Percentiles rank a stretch among this genome's conserved stretches.
phyloP scores from a whole-genome alignment of 2,888 invertebrate species.

The Gymnoscelis rufifasciata region DNA sequence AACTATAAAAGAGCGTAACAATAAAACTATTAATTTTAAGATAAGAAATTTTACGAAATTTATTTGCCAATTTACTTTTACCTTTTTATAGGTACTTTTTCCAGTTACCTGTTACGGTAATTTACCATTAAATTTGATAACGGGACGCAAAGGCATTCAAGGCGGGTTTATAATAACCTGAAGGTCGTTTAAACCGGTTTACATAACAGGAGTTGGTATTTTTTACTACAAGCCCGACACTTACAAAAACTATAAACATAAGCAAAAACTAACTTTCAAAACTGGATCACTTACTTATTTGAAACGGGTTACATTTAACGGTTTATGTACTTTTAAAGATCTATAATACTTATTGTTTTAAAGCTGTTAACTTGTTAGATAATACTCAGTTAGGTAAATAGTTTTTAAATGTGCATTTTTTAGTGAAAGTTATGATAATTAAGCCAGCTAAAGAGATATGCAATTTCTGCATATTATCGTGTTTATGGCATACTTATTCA shows the following conservation, averaged over 20 bases:
- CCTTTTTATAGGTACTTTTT: neutral
- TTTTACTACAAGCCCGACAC: constrained; percentile 41
- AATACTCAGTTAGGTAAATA: too few relatives aligned
- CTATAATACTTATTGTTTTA: neutral
- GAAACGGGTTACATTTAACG: constrained; percentile 2
- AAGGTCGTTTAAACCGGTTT: constrained; percentile 58
- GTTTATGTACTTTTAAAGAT: neutral
- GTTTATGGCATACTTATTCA: too few relatives aligned
- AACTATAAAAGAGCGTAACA: too few relatives aligned
- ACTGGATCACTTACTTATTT: constrained; percentile 41
- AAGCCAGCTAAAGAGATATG: too few relatives aligned
- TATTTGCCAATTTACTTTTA: too few relatives aligned
- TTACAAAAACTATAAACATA: constrained; percentile 57
- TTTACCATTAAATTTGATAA: constrained; percentile 25
- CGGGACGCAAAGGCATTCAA: constrained; percentile 33
- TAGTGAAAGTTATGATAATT: too few relatives aligned
- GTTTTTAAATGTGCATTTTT: too few relatives aligned
- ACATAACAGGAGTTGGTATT: constrained; percentile 45
- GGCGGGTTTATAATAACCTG: constrained; percentile 27
- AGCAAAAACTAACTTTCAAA: constrained; percentile 38
- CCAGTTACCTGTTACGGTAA: neutral
- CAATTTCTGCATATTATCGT: too few relatives aligned
- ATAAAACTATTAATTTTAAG: too few relatives aligned
- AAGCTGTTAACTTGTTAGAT: too few relatives aligned
- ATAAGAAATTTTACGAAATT: too few relatives aligned